A percentile compares a stretch with the other conserved stretches of the same genome.
phyloP scores from a whole-genome alignment of 2,113 vertebrate species.

The Marcusenius ussheri region DNA sequence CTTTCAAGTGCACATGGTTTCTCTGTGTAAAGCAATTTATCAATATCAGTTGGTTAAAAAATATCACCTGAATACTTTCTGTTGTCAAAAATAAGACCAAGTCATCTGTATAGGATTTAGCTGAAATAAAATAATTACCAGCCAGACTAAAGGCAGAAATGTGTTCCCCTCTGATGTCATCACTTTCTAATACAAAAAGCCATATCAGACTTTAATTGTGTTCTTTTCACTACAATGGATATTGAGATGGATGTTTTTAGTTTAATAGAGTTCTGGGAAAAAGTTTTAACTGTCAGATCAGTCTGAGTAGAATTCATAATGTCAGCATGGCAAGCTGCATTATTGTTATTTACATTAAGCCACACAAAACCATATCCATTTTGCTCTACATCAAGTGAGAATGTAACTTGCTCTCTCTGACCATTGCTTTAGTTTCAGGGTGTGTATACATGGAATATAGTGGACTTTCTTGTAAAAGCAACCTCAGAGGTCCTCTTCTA shows the following conservation, averaged over 20 bases:
- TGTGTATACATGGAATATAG: neutral
- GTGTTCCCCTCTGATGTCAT: neutral
- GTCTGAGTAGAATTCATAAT: neutral
- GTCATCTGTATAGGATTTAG: neutral
- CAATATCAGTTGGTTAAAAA: neutral
- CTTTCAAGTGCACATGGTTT: neutral
- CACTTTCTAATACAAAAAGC: neutral
- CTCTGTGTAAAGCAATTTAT: neutral
- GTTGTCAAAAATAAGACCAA: neutral
- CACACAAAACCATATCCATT: neutral
- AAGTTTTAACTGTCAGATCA: neutral
- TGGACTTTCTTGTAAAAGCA: neutral
- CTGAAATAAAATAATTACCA: neutral
- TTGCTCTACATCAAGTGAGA: neutral
- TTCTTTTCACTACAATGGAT: neutral
- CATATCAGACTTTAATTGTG: neutral
- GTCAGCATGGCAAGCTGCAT: neutral
- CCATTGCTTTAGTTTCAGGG: neutral
- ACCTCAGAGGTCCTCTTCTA: neutral
- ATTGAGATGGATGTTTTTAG: neutral
- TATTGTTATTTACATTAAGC: neutral
- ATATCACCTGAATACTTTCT: neutral
- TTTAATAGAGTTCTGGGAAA: constrained; percentile 5
- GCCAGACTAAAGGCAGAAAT: neutral
- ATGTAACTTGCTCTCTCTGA: neutral